Evolutionary conservation across 2,113 vertebrate species (phyloP), one percentile per base, ranked within the genome.

Genomic region (Eudyptes chrysolophus): DNA sequence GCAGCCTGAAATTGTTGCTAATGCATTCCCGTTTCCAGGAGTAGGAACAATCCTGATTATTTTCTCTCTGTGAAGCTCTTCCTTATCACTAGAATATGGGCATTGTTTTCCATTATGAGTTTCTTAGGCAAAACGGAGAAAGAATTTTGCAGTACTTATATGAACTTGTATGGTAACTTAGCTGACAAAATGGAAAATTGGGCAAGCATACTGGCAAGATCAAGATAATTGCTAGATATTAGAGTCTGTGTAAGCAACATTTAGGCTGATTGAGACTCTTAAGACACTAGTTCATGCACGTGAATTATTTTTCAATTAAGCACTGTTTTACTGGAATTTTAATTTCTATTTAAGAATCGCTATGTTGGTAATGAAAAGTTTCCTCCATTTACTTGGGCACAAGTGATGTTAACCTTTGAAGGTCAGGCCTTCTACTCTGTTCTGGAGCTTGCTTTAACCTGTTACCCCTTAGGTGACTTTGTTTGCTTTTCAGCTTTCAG

Each of bases 401-500:
- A 77, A 55, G 85, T 64, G 89, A 21, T 65, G 52, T 78, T 58
- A 93, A 75, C 72, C 64, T 98, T 97, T 96, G 95, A 97, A 98
- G 85, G 91, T 98, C 95, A 97, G 38, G 14, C 32, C 65, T 71
- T 82, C 70, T 85, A 11, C 71, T 97, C 51, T 84, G 6, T 93
- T 97, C 42, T 90, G 86, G 48, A 71, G 51, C 75, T 70, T 95
- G 36, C 84, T 98, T 96, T 96, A 93, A 92, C 97, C 92, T 76
- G 21, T 74, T 97, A 94, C 57, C 72, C 87, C 84, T 69, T 92
- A 4, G 60, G 94, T 97, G 90, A 90, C 85, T 97, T 92, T 62
- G 89, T 97, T 97, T 93, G 83, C 93, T 94, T 52, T 46, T 70
- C 22, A 46, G 8, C 88, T 95, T 96, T 90, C 51, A 75, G 64